These are phyloP conservation scores for Siniperca chuatsi DNA, from an alignment of 2,113 vertebrate genomes.

Conservation along the genomic window DNA sequence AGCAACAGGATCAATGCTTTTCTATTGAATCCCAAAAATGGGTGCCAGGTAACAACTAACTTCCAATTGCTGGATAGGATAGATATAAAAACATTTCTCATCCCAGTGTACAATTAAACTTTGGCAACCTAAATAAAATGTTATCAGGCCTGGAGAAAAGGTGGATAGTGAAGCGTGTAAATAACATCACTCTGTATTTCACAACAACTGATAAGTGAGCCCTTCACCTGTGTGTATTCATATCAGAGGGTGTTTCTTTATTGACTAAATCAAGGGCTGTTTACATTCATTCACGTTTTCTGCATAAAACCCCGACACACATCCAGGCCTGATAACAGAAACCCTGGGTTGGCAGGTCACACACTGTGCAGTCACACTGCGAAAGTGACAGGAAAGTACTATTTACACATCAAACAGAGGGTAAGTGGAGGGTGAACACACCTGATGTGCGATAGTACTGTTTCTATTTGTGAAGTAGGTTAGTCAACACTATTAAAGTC, in stretches of 20 bases:
- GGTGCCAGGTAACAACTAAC: not conserved
- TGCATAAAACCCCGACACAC: constrained; percentile 19
- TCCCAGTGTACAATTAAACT: not conserved
- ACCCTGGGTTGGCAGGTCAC: not conserved
- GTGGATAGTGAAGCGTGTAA: not conserved
- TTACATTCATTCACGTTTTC: constrained; percentile 7
- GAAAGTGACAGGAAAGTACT: constrained; percentile 38
- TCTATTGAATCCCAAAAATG: not conserved
- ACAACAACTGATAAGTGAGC: constrained; percentile 41
- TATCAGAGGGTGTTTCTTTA: constrained; percentile 38
- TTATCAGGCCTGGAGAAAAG: constrained; percentile 7
- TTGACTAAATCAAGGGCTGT: constrained; percentile 43
- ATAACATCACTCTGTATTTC: constrained; percentile 7
- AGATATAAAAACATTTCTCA: constrained; percentile 12
- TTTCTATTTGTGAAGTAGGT: constrained; percentile 7
- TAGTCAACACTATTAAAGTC: not conserved
- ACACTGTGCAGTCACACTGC: not conserved
- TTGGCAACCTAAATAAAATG: not conserved
- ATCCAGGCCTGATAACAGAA: constrained; percentile 25
- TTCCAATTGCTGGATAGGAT: not conserved
- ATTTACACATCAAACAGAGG: constrained; percentile 55
- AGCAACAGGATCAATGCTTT: not conserved
- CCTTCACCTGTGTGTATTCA: not conserved
- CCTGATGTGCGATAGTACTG: not conserved
- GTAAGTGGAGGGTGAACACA: constrained; percentile 3